phyloP scores from a whole-genome alignment of 2,797 vertebrate species.

The Monodelphis domestica region DNA sequence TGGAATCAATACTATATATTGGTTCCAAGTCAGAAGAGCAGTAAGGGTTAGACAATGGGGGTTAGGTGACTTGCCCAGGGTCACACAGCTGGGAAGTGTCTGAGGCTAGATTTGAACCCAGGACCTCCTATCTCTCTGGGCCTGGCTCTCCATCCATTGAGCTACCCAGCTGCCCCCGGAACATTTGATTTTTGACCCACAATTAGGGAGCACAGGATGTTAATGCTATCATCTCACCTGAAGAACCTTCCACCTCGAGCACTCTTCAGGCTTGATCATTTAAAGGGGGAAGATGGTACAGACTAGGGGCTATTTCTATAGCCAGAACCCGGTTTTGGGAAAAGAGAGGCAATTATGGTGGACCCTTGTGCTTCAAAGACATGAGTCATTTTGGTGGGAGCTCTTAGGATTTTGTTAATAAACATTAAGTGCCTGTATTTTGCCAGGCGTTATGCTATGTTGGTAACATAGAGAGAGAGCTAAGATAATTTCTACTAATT shows the following conservation, averaged over 20 bases:
- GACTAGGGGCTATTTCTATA: neutral
- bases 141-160: too few species aligned
- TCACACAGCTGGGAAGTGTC: too few species aligned
- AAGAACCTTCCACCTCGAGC: neutral
- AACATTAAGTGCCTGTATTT: neutral
- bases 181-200: neutral
- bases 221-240: neutral
- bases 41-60: too few species aligned
- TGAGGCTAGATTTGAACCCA: too few species aligned
- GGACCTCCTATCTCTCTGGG: too few species aligned
- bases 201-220: neutral
- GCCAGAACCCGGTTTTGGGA: conserved; percentile 7
- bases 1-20: too few species aligned
- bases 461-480: neutral
- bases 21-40: too few species aligned
- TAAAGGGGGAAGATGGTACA: neutral
- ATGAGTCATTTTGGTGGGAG: neutral
- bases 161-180: too few species aligned
- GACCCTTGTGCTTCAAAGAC: neutral
- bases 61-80: too few species aligned
- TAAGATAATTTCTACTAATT: neutral
- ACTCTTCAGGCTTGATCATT: neutral
- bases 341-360: neutral
- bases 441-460: neutral
- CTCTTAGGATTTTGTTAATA: neutral